Evolutionary conservation across 1,140 invertebrate genomes (phyloP).

Genomic region (Drosophila subpulchrella): DNA sequence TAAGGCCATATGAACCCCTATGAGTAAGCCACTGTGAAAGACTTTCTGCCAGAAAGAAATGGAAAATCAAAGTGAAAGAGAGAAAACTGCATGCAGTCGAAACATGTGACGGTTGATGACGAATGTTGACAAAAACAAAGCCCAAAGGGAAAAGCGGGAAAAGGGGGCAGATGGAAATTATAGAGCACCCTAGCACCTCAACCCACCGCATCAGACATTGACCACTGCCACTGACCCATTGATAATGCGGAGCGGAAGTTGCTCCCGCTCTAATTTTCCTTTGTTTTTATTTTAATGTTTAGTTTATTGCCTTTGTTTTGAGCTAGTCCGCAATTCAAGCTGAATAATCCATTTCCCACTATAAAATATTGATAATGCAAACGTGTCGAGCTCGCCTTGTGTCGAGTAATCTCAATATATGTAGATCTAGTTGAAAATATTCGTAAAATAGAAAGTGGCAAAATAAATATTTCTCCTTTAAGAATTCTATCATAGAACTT

Average conservation of each 20-base stretch:
- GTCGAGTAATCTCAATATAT: not conserved
- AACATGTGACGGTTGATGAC: conserved; percentile 75
- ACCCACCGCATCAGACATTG: conserved; percentile 30
- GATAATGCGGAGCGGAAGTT: conserved; percentile 74
- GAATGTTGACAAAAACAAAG: conserved; percentile 45
- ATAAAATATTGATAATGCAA: conserved; percentile 33
- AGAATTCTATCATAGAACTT: too few relatives aligned
- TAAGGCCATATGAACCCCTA: not conserved
- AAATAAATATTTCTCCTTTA: not conserved
- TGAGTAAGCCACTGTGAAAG: conserved; percentile 3
- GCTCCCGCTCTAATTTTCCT: conserved; percentile 1
- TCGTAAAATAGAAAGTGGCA: not conserved
- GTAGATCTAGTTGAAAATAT: not conserved
- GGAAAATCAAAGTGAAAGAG: conserved; percentile 3
- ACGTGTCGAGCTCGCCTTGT: conserved; percentile 11
- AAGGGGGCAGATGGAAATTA: conserved; percentile 6
- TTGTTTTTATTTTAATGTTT: conserved; percentile 30
- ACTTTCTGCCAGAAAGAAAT: conserved; percentile 12
- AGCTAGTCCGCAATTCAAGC: conserved; percentile 16
- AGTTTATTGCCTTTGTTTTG: conserved; percentile 43
- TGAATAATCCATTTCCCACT: not conserved
- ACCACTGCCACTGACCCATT: conserved; percentile 69
- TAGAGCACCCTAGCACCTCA: conserved; percentile 20
- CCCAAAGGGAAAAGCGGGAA: not conserved
- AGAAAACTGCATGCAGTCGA: conserved; percentile 49